A percentile compares a stretch with the other conserved stretches of the same genome.
Evolutionary conservation across 2,113 vertebrate genomes (phyloP).

Genomic region (Coptodon bakossiorum): DNA sequence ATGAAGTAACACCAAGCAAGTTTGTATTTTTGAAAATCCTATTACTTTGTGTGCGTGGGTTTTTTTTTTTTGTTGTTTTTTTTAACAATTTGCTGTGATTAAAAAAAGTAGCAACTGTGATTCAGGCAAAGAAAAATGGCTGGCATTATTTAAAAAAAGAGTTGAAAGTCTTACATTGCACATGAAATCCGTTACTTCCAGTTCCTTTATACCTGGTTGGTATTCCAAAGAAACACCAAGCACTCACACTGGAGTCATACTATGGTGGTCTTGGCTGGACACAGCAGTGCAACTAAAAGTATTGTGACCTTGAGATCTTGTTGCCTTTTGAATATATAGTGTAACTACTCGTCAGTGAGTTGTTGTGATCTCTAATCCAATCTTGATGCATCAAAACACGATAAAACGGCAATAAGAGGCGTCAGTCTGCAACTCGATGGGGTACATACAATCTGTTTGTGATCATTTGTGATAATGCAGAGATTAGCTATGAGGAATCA

Average conservation of each 20-base stretch:
- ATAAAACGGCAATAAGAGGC: background rate
- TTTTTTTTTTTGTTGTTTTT: fast-evolving
- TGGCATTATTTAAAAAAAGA: background rate
- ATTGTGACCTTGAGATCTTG: background rate
- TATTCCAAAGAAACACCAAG: background rate
- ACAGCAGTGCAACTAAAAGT: background rate
- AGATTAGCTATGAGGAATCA: background rate
- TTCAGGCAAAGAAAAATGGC: background rate
- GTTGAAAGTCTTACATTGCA: background rate
- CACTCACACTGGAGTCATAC: background rate
- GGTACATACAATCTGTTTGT: background rate
- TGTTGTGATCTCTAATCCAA: background rate
- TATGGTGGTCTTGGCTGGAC: background rate
- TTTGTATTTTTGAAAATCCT: background rate
- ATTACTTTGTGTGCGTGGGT: fast-evolving
- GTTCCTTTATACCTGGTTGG: background rate
- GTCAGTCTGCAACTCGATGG: background rate
- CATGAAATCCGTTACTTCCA: background rate
- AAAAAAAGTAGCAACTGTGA: background rate
- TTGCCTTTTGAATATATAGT: background rate
- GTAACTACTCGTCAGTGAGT: background rate
- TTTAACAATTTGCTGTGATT: background rate
- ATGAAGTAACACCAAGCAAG: background rate
- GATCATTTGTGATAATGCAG: background rate
- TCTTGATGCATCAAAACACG: background rate